phyloP scores from a whole-genome alignment of 2,797 vertebrate genomes.

The Anguilla obscura region DNA sequence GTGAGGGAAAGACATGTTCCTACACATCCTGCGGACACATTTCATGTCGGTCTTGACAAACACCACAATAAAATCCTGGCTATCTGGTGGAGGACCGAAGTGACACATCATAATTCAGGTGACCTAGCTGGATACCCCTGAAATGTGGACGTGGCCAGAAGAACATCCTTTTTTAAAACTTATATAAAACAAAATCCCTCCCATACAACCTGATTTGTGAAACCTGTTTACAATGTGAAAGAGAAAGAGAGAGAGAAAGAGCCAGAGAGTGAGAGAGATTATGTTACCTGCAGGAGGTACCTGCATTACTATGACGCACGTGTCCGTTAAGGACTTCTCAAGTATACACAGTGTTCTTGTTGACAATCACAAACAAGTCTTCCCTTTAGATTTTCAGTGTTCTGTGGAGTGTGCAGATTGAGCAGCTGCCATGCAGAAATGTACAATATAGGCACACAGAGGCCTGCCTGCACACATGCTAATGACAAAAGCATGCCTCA shows the following conservation, averaged over 20 bases:
- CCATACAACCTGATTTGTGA: neutral
- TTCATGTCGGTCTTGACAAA: neutral
- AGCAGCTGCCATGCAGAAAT: neutral
- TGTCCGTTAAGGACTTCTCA: neutral
- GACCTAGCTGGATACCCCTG: neutral
- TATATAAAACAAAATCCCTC: neutral
- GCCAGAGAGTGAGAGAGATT: neutral
- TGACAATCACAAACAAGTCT: neutral
- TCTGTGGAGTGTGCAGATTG: too few relatives aligned
- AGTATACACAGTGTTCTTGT: neutral
- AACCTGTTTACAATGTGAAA: neutral
- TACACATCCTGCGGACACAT: conserved; percentile 18
- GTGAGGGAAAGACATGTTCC: conserved; percentile 18
- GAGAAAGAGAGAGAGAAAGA: conserved; percentile 17
- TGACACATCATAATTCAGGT: neutral
- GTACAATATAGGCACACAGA: neutral
- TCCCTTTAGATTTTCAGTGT: neutral
- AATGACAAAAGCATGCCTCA: neutral
- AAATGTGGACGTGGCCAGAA: neutral
- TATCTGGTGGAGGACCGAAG: neutral
- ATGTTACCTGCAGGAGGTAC: neutral
- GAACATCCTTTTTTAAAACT: neutral
- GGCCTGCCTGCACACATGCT: neutral
- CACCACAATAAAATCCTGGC: neutral
- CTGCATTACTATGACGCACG: neutral